A percentile compares a stretch with the other conserved stretches of the same genome.
phyloP scores from a whole-genome alignment of 2,113 vertebrate genomes.

The Mesocricetus auratus region DNA sequence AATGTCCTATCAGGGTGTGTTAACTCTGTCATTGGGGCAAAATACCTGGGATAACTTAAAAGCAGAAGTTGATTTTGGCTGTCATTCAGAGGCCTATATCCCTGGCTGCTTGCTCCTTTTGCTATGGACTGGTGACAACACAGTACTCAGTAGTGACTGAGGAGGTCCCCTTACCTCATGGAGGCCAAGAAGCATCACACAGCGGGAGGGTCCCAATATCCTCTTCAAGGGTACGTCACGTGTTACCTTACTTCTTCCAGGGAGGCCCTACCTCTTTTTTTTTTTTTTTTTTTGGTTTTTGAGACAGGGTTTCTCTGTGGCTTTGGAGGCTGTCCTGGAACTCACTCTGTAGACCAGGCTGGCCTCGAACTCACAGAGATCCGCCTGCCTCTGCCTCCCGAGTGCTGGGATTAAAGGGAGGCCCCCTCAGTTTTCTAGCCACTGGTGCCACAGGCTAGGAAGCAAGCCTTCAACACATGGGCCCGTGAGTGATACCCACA shows the following conservation, averaged over 20 bases:
- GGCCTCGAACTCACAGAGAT: too few relatives aligned
- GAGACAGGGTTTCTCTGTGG: too few relatives aligned
- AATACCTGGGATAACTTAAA: neutral
- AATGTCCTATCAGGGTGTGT: neutral
- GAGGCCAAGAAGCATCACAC: neutral
- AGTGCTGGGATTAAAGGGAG: too few relatives aligned
- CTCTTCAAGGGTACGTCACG: neutral
- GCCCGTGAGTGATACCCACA: neutral
- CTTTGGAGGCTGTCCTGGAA: too few relatives aligned
- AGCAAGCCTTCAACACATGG: neutral
- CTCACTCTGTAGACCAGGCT: too few relatives aligned
- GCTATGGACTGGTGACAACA: neutral
- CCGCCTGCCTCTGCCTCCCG: too few relatives aligned
- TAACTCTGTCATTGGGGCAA: neutral
- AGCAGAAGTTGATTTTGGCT: neutral
- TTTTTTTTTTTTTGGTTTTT: too few relatives aligned
- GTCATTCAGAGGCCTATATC: neutral
- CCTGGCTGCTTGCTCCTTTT: neutral
- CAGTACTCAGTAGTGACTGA: neutral
- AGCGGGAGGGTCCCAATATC: neutral
- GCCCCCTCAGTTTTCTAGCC: neutral
- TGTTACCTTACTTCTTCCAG: neutral
- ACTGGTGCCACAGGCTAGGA: neutral
- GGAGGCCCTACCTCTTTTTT: neutral
- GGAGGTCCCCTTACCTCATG: neutral